Conservation (phyloP, 1,140 invertebrate species). For the Zelostemma sp. region DNA sequence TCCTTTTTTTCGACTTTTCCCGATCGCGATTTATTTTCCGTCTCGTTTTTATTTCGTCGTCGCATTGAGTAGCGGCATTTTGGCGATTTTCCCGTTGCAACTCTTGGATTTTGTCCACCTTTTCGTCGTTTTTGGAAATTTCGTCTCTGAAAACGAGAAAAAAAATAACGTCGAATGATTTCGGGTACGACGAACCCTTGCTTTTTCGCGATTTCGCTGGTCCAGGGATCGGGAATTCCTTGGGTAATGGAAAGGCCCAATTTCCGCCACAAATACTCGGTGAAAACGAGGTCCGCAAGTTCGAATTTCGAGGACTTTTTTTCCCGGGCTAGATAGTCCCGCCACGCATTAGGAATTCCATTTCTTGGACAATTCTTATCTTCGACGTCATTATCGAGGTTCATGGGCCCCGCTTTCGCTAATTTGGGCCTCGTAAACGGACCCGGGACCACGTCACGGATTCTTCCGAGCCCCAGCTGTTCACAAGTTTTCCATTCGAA, state of each 20-base stretch:
- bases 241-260: constrained; percentile 30
- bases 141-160: too few species aligned
- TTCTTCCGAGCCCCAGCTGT: not conserved
- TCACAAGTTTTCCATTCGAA: constrained; percentile 23
- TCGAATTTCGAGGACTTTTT: not conserved
- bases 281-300: constrained; percentile 17
- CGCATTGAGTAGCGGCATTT: too few species aligned
- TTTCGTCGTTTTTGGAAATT: too few species aligned
- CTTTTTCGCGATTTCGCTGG: constrained; percentile 2
- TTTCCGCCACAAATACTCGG: constrained; percentile 29
- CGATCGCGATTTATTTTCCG: too few species aligned
- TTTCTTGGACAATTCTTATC: not conserved
- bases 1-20: too few species aligned
- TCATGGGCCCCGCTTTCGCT: constrained; percentile 15
- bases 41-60: too few species aligned
- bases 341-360: constrained; percentile 48
- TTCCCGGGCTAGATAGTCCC: constrained; percentile 25
- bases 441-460: constrained; percentile 29
- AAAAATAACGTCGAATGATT: too few species aligned
- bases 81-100: too few species aligned
- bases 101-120: too few species aligned
- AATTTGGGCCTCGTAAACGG: constrained; percentile 30
- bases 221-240: constrained; percentile 53
- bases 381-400: not conserved
- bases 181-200: too few species aligned